Evolutionary conservation across 2,113 vertebrate species (phyloP).

Genomic region (Psettodes erumei): DNA sequence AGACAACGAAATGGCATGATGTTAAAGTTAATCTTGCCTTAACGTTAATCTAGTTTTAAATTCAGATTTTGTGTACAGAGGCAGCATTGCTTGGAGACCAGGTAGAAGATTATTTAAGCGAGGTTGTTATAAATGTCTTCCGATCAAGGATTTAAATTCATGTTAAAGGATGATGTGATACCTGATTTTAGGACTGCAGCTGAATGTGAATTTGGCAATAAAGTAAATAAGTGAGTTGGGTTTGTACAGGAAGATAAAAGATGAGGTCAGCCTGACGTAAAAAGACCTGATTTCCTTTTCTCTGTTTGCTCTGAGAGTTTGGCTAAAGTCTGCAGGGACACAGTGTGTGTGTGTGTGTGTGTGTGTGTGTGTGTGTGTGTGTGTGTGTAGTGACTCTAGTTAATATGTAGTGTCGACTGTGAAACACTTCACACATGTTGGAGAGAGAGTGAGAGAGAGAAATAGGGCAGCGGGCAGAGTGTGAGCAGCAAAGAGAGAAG

Average conservation of each 20-base stretch:
- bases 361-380: conserved; percentile 15
- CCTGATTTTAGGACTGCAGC: too few relatives aligned
- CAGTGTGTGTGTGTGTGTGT: neutral
- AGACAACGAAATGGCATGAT: too few relatives aligned
- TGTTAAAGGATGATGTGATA: too few relatives aligned
- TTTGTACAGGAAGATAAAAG: conserved; percentile 17
- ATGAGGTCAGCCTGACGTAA: conserved; percentile 19
- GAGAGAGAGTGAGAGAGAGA: neutral
- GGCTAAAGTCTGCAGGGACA: conserved; percentile 20
- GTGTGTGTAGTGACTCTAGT: conserved; percentile 45
- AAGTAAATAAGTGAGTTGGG: neutral
- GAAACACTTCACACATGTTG: conserved; percentile 37
- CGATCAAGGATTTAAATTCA: too few relatives aligned
- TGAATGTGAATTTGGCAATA: too few relatives aligned
- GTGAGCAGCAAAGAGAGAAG: neutral
- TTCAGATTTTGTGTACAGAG: too few relatives aligned
- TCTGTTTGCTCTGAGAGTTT: conserved; percentile 53
- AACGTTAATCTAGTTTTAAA: too few relatives aligned
- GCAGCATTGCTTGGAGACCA: too few relatives aligned
- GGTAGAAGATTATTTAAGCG: too few relatives aligned
- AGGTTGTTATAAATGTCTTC: too few relatives aligned
- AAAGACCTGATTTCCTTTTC: conserved; percentile 37
- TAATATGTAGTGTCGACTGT: conserved; percentile 66
- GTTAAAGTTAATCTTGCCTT: too few relatives aligned
- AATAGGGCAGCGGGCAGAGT: neutral